A percentile compares a stretch with the other conserved stretches of the same genome.
Conservation (phyloP, 2,888 invertebrate species). For the Eurois occulta region DNA sequence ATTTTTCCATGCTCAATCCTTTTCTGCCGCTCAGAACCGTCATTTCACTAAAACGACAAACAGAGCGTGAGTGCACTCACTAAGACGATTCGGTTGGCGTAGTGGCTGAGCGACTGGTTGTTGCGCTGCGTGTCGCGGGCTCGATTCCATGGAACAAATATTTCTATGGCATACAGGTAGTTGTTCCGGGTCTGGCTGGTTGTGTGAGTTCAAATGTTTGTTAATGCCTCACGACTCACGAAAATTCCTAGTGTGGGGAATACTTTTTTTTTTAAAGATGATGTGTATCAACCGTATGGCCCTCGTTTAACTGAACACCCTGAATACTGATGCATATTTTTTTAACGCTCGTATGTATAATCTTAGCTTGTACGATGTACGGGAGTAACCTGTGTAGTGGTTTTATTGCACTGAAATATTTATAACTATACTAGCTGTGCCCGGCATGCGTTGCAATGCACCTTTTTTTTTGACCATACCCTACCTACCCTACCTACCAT, state of each 20-base stretch:
- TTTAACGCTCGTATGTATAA: conserved; percentile 72
- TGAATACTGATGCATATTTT: conserved; percentile 72
- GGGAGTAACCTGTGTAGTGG: conserved; percentile 30
- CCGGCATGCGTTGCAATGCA: no score
- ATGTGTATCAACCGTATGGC: not conserved
- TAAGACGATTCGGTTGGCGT: not conserved
- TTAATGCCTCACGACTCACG: not conserved
- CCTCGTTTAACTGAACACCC: not conserved
- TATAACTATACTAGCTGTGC: conserved; percentile 17
- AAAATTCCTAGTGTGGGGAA: not conserved
- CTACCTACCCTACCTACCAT: no score
- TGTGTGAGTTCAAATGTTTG: not conserved
- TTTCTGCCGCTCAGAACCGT: not conserved
- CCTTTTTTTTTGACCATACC: no score
- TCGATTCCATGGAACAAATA: not conserved
- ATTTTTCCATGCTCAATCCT: not conserved
- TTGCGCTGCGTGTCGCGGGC: not conserved
- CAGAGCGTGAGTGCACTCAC: no score
- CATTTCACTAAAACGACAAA: not conserved
- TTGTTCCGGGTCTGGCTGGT: not conserved
- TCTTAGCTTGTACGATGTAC: conserved; percentile 60
- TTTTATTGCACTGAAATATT: conserved; percentile 50
- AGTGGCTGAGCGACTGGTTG: not conserved
- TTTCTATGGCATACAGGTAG: not conserved
- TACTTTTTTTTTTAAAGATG: no score